phyloP scores from a whole-genome alignment of 2,888 invertebrate species.

The Pherbina coryleti region DNA sequence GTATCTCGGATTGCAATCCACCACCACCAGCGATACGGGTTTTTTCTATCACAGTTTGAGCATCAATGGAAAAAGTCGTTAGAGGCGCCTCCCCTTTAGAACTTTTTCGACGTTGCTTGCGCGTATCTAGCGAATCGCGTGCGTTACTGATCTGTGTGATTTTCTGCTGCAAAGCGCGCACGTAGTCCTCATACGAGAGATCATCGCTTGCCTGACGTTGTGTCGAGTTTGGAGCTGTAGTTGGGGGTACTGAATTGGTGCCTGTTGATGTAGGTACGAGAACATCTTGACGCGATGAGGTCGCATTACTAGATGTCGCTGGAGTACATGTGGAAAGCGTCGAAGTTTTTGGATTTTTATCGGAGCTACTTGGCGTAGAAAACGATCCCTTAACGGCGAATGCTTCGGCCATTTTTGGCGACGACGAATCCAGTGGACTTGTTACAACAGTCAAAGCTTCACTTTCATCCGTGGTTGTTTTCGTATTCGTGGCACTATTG shows the following conservation, averaged over 20 bases:
- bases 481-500: constrained; percentile 52
- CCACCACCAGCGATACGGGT: not conserved
- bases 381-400: constrained; percentile 49
- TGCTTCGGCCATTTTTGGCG: constrained; percentile 58
- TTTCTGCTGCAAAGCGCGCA: constrained; percentile 76
- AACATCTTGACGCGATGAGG: constrained; percentile 52
- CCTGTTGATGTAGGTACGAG: constrained; percentile 45
- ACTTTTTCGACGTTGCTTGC: constrained; percentile 73
- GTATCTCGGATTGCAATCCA: not conserved
- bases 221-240: not conserved
- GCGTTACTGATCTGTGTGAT: constrained; percentile 79
- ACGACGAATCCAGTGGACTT: constrained; percentile 70
- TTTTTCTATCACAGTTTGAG: constrained; percentile 65
- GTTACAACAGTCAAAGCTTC: constrained; percentile 72
- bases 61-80: constrained; percentile 51
- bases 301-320: constrained; percentile 50
- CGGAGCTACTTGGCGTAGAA: constrained; percentile 65
- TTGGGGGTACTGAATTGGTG: constrained; percentile 33
- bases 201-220: constrained; percentile 61
- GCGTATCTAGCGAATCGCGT: constrained; percentile 77
- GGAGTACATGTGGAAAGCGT: constrained; percentile 56
- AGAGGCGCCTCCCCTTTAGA: constrained; percentile 69
- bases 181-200: constrained; percentile 74
- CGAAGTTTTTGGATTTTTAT: constrained; percentile 65
- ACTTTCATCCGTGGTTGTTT: constrained; percentile 75